Evolutionary conservation across 2,797 vertebrate genomes (phyloP), one percentile per base, ranked within the genome.

Genomic region (Coracias cyanogaster): DNA sequence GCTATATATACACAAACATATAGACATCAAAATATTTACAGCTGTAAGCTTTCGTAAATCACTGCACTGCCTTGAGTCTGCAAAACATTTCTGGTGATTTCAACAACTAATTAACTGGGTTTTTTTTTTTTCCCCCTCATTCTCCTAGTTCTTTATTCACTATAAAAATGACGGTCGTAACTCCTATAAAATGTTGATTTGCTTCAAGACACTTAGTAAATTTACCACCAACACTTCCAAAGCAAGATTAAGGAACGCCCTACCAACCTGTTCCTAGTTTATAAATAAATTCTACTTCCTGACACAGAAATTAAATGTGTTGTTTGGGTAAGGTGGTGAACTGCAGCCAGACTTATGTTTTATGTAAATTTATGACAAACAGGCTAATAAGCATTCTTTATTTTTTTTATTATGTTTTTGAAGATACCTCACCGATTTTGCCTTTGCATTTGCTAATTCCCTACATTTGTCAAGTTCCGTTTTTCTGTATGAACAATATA

Each of bases 221-320:
- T 98, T 98, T 98, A 98, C 96, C 97, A 98, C 97, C 96, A 97
- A 90, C 97, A 94, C 97, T 98, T 98, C 98, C 97, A 98, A 98
- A 98, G 98, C 96, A 94, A 97, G 98, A 98, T 98, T 97, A 98
- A 96, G 97, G 95, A 97, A 98, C 78, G 81, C 95, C 98, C 96
- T 91, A 82, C 77, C 97, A 98, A 98, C 97, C 97, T 97, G 95
- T 92, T 98, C 97, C 96, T 31, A 48, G 46, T 49, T 97, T 98
- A 98, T 97, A 98, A 98, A 98, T 98, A 98, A 91, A 92, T 8
- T 43, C 48, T 37, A 74, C 43, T 65, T 91, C 90, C 87, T 55
- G 48, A 83, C 1, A 4, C 43, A 88, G 74, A 52, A 83, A 95
- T 82, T 54, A 91, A 26, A 84, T 15, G 13, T 29, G 67, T 72